Evolutionary conservation across 2,888 invertebrate species (phyloP).

Genomic region (Dryadula phaetusa): DNA sequence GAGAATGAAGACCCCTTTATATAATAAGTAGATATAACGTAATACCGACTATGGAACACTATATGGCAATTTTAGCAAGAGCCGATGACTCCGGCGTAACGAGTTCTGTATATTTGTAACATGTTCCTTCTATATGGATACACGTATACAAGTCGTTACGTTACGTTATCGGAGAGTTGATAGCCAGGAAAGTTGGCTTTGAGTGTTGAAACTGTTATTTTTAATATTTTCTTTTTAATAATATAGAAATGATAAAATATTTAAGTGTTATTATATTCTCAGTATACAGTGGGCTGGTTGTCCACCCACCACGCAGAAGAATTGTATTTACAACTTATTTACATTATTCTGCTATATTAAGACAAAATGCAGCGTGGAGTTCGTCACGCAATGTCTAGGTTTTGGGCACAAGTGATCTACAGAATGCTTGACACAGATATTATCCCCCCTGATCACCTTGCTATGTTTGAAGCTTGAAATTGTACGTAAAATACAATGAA

Average conservation of each 20-base stretch:
- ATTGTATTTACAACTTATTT: no score
- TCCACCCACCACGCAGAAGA: no score
- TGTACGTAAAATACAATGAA: no score
- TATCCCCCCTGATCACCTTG: no score
- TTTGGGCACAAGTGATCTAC: no score
- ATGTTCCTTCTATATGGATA: conserved; percentile 22
- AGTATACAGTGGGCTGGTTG: no score
- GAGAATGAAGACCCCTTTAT: not conserved
- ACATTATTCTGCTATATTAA: no score
- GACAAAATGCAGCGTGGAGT: no score
- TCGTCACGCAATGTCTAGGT: no score
- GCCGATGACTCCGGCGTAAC: conserved; percentile 25
- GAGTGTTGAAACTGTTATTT: not conserved
- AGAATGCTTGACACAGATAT: no score
- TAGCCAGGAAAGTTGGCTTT: not conserved
- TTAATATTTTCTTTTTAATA: not conserved
- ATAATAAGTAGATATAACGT: conserved; percentile 3
- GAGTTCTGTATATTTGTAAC: conserved; percentile 22
- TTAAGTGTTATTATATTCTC: no score
- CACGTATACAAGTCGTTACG: conserved; percentile 18
- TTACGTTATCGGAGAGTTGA: conserved; percentile 5
- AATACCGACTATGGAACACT: conserved; percentile 2
- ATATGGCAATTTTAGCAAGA: conserved; percentile 22
- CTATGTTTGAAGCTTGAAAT: no score
- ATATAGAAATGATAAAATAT: not conserved